Base-by-base conservation (phyloP, 2,888 invertebrate species). In the Aelia acuminata region DNA sequence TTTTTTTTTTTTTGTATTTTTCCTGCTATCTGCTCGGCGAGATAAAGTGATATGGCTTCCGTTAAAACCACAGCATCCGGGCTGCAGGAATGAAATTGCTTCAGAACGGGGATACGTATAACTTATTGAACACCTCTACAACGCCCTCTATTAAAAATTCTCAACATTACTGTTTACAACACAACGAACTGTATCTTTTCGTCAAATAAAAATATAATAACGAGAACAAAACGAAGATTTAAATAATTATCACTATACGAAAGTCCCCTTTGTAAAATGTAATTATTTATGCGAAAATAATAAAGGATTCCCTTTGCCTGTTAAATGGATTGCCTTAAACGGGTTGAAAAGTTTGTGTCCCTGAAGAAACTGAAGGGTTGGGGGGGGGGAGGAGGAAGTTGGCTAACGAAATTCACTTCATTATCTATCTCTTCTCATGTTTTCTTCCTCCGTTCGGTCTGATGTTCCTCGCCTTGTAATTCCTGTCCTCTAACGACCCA, bases 271-370 rank as follows among this genome's bases (percentile, higher is more conserved):
- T 31, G 31, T 15, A 63, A 31, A 63, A 70, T 31, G 0, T 70
- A 35, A 70, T 70, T 70, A 70, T 35, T 70, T 70, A 70, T 70
- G 35, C 31, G 63, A 70, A 70, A 20, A 70, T 35, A 70, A 70
- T 70, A 35, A 18, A 35, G 63, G 18, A 31, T 35, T 31, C 63
- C 63, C 63, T 70, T 70, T 35, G 63, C 35, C 35, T 35, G 31
- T 35, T 70, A 35, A 70, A 70, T 35, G 35, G 63, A 70, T 70
- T 70, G 31, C 63, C 20, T 31, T 70, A 70, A 70, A 35, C 18
- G 31, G 35, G 31, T 70, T 70, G 63, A 35, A 35, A 70, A 70
- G 63, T 70, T 70, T 70, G 63, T 22, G 31, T 70, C 63, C 20
- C 8, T 35, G 31, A 70, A 70, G 63, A 70, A 70, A 70, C 18